A percentile compares a stretch with the other conserved stretches of the same genome.
Evolutionary conservation across 2,113 vertebrate species (phyloP).

Genomic region (Clarias magur): DNA sequence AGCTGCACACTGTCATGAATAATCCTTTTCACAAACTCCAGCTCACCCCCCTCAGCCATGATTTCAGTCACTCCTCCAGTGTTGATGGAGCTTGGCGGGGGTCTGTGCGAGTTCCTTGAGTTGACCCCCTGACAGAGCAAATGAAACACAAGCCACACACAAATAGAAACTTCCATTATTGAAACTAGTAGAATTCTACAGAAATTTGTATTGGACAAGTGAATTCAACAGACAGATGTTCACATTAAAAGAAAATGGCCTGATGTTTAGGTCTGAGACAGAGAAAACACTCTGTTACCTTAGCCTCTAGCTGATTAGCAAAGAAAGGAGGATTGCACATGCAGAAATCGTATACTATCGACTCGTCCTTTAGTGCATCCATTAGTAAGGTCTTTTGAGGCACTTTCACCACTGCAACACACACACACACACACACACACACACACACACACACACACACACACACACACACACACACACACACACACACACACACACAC

Average conservation of each 20-base stretch:
- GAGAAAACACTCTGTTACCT: constrained; percentile 71
- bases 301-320: constrained; percentile 93
- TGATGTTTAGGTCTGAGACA: background rate
- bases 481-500: background rate
- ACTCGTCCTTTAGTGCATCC: constrained; percentile 97
- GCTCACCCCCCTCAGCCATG: constrained; percentile 97
- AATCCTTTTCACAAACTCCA: constrained; percentile 98
- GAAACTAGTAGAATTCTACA: background rate
- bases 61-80: constrained; percentile 98
- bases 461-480: constrained; percentile 24
- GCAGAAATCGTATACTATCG: constrained; percentile 95
- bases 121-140: constrained; percentile 84
- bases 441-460: background rate
- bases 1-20: constrained; percentile 99
- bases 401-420: constrained; percentile 89
- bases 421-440: constrained; percentile 31
- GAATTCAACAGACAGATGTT: background rate
- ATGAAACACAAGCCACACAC: constrained; percentile 2
- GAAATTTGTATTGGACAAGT: background rate
- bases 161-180: constrained; percentile 44
- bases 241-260: background rate
- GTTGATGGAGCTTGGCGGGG: constrained; percentile 96
- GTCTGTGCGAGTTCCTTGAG: constrained; percentile 92
- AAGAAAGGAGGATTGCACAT: constrained; percentile 99
- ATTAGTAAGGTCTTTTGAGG: constrained; percentile 97